These are phyloP conservation scores for Leptinotarsa texana DNA, from an alignment of 1,140 invertebrate genomes.

Conservation along the genomic window DNA sequence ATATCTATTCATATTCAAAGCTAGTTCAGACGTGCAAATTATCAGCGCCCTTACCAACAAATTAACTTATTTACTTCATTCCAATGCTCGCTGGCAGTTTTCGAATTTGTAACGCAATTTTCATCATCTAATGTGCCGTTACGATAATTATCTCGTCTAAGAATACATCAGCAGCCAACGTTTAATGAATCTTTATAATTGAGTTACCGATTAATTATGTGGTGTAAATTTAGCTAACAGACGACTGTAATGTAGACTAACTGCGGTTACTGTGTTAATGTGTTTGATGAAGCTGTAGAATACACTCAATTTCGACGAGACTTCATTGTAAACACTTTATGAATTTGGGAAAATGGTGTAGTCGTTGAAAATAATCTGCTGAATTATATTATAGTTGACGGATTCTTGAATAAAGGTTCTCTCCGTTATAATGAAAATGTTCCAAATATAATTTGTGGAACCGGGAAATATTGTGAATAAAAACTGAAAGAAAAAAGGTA, in stretches of 20 bases:
- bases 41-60: no score
- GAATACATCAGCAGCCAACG: slow-evolving; percentile 12
- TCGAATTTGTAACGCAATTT: slow-evolving; percentile 14
- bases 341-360: no score
- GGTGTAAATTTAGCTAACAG: slow-evolving; percentile 36
- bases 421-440: no score
- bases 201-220: slow-evolving; percentile 35
- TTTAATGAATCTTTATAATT: slow-evolving; percentile 34
- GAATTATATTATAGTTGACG: no score
- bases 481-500: no score
- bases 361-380: no score
- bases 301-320: slow-evolving; percentile 27
- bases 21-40: no score
- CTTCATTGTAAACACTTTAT: slow-evolving; percentile 13
- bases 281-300: slow-evolving; percentile 32
- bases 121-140: not conserved
- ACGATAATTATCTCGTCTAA: slow-evolving; percentile 13
- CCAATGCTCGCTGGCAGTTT: not conserved
- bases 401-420: no score
- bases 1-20: no score
- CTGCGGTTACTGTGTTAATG: slow-evolving; percentile 32
- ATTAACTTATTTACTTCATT: no score
- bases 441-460: no score
- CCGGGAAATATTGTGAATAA: no score
- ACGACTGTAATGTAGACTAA: slow-evolving; percentile 32